phyloP scores from a whole-genome alignment of 2,113 vertebrate genomes.

The Leptobrachium ailaonicum region DNA sequence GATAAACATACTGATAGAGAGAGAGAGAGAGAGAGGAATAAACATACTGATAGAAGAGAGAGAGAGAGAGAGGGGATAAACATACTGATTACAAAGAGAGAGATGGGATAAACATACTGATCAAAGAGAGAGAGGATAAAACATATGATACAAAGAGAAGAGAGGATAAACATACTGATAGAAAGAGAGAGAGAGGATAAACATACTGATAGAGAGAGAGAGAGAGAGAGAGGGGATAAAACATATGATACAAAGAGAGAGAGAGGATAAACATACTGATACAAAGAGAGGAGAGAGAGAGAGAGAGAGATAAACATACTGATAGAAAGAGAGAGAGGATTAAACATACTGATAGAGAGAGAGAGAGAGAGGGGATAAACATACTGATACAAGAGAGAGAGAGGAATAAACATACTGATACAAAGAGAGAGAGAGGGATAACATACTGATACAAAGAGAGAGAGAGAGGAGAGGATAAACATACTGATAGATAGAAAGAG shows the following conservation, averaged over 20 bases:
- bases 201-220: background rate
- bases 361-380: too few species aligned
- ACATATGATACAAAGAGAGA: too few species aligned
- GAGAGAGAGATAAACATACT: too few species aligned
- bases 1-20: background rate
- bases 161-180: background rate
- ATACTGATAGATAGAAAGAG: background rate
- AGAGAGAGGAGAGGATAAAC: background rate
- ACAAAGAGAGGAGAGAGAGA: too few species aligned
- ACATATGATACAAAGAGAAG: background rate
- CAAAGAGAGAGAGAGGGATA: background rate
- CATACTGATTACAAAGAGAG: background rate
- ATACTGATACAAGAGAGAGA: too few species aligned
- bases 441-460: background rate
- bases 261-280: background rate
- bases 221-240: too few species aligned
- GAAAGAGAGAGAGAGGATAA: background rate
- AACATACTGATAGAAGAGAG: constrained; percentile 1
- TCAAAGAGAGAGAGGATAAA: background rate
- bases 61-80: constrained; percentile 2
- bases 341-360: too few species aligned
- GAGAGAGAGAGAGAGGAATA: background rate
- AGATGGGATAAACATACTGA: background rate
- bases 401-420: too few species aligned
- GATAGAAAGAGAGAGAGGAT: too few species aligned